phyloP scores from a whole-genome alignment of 2,888 invertebrate genomes.

The Lamproptera curius region DNA sequence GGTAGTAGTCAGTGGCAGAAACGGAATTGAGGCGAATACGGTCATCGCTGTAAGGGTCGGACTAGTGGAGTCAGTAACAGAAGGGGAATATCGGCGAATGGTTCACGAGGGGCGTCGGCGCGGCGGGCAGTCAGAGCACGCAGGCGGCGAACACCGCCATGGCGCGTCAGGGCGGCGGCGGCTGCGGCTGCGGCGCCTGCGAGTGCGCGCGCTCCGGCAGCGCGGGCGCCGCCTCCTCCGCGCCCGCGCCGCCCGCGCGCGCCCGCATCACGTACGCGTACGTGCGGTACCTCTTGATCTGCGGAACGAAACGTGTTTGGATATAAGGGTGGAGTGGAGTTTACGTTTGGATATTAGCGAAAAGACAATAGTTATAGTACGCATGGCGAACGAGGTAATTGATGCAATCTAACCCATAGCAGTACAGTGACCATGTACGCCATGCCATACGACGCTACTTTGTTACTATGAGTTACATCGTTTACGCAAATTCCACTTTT shows the following conservation, averaged over 20 bases:
- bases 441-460: no score
- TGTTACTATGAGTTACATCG: no score
- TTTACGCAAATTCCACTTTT: no score
- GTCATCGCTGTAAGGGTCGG: no score
- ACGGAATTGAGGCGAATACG: no score
- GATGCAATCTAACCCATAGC: no score
- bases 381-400: no score
- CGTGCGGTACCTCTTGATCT: constrained; percentile 91
- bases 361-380: no score
- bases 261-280: constrained; percentile 87
- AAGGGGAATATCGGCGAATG: no score
- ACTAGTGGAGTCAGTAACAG: no score
- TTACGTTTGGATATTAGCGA: not conserved
- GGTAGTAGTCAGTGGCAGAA: no score
- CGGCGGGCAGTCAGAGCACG: constrained; percentile 72
- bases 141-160: constrained; percentile 90
- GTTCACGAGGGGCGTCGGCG: not conserved
- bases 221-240: constrained; percentile 72
- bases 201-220: constrained; percentile 72
- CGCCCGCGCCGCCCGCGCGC: constrained; percentile 73
- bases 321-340: not conserved
- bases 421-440: no score
- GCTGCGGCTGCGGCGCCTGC: constrained; percentile 67
- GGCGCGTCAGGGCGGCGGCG: constrained; percentile 85
- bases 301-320: constrained; percentile 29